Evolutionary conservation across 1,140 invertebrate genomes (phyloP), one percentile per base, ranked within the genome.

Genomic region (Solen grandis): DNA sequence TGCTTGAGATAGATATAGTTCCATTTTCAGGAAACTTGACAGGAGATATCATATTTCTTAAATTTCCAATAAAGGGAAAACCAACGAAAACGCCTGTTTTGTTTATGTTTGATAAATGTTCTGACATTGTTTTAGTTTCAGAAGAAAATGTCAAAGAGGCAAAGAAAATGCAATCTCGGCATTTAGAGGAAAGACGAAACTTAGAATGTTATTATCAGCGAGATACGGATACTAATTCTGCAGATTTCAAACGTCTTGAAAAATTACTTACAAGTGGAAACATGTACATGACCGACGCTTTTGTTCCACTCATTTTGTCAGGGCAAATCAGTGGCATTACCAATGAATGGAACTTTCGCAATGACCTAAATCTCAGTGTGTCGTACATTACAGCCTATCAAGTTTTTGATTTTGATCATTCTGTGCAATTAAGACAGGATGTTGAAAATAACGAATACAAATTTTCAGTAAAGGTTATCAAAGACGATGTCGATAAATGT

Each of bases 391-490:
- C 70, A 16, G 27, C 55, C 5, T n/a, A 46, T 16, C 41, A 60
- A 41, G 57, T 74, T 35, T 19, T 74, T 59, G 70, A 74, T 25
- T 74, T 74, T 59, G 70, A 74, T 74, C 41, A 55, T 2, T 60
- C 55, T n/a, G 16, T 36, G 27, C n/a, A 46, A 38, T 41, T 74
- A 22, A 57, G 70, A 10, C 19, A 59, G 14, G 35, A 60, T 8
- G 27, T 74, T 16, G 70, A 74, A 62, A 57, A 25, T 19, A 29
- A 62, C n/a, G 62, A 29, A 38, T 38, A 25, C 31, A 22, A 22
- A 2, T 74, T 74, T 60, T 25, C 22, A 25, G 33, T 74, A 25
- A 60, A 74, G 36, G 50, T 29, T 29, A 57, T 57, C 19, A 38
- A 41, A 74, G n/a, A 4, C 25, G 55, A 62, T 19, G 16, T 16